These are phyloP conservation scores for Coelinius sp. DNA, from an alignment of 2,888 invertebrate species.

Conservation along the genomic window DNA sequence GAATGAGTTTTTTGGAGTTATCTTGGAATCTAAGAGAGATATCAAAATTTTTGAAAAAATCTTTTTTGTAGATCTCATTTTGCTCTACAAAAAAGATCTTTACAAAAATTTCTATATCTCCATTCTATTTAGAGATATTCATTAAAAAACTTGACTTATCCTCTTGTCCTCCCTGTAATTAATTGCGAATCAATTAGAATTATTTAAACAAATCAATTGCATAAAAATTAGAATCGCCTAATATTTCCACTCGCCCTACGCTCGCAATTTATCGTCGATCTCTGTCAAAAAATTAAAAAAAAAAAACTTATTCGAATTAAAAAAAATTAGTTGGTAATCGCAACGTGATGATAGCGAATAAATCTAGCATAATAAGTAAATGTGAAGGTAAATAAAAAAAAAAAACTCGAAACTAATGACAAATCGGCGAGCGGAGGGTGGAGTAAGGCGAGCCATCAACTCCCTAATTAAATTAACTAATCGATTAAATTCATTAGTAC, in stretches of 20 bases:
- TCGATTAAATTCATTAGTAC: conserved; percentile 14
- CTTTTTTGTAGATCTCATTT: too few relatives aligned
- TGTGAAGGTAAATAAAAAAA: background rate
- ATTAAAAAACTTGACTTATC: background rate
- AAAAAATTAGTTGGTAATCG: conserved; percentile 42
- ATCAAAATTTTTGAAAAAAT: too few relatives aligned
- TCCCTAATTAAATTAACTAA: conserved; percentile 14
- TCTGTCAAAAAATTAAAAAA: background rate
- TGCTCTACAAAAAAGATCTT: too few relatives aligned
- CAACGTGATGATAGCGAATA: conserved; percentile 48
- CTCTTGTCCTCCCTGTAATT: background rate
- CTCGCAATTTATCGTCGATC: conserved; percentile 21
- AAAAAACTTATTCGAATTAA: conserved; percentile 46
- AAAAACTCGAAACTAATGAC: background rate
- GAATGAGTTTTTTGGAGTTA: too few relatives aligned
- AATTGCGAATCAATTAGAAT: background rate
- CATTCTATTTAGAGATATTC: background rate
- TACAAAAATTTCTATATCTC: too few relatives aligned
- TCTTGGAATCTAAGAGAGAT: too few relatives aligned
- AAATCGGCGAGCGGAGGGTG: conserved; percentile 21
- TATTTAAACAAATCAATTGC: background rate
- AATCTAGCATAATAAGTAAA: conserved; percentile 42
- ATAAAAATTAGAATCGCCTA: background rate
- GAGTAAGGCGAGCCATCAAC: background rate
- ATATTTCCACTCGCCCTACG: background rate